A percentile compares a stretch with the other conserved stretches of the same genome.
These are phyloP conservation scores for Styela clava DNA, from an alignment of 23 tunicate genomes.

Conservation along the genomic window DNA sequence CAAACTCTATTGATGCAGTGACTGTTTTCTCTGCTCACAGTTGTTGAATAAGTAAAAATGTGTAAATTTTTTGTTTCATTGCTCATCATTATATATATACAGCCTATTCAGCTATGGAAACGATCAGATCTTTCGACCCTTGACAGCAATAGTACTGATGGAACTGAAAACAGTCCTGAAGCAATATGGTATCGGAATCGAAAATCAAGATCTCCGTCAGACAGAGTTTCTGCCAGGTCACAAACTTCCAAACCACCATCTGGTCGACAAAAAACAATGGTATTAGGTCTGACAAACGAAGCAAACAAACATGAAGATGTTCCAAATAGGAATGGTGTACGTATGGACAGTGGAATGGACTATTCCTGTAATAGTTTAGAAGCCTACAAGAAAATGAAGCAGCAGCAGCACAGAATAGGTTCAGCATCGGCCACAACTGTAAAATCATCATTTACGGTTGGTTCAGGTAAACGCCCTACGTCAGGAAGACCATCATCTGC, in stretches of 20 bases:
- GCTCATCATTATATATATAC: no score
- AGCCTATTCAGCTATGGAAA: slow-evolving; percentile 54
- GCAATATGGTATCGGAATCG: background rate
- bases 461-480: slow-evolving; percentile 65
- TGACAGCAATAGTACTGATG: background rate
- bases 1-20: no score
- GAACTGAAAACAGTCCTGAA: background rate
- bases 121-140: background rate
- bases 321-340: slow-evolving; percentile 7
- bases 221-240: background rate
- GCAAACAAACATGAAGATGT: slow-evolving; percentile 31
- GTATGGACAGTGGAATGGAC: background rate
- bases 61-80: no score
- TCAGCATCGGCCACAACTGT: slow-evolving; percentile 19
- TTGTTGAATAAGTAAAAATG: no score
- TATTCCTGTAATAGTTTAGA: slow-evolving; percentile 10
- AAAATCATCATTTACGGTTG: slow-evolving; percentile 59
- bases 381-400: slow-evolving; percentile 29
- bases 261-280: background rate
- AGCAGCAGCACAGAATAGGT: background rate
- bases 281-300: background rate
- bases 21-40: no score
- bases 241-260: slow-evolving; percentile 5
- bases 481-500: slow-evolving; percentile 63
- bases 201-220: no score